Evolutionary conservation across 2,797 vertebrate genomes (phyloP).

Genomic region (Neomorphus geoffroyi): DNA sequence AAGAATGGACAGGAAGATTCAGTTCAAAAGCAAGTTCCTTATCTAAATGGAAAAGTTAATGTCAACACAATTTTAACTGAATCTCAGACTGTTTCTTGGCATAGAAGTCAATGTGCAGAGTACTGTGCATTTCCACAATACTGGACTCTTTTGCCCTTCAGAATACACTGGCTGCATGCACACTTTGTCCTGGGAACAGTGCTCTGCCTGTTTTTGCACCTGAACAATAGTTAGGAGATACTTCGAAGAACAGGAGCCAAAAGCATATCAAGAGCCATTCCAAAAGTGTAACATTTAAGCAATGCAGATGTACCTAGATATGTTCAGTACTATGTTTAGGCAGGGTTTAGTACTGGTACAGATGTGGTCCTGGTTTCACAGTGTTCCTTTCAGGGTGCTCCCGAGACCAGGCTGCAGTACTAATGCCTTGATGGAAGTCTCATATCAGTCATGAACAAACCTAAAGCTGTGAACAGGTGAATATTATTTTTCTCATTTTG

Average conservation of each 20-base stretch:
- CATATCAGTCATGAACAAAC: neutral
- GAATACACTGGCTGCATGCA: neutral
- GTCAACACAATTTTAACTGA: neutral
- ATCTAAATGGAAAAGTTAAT: neutral
- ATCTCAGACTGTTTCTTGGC: neutral
- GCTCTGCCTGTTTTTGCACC: neutral
- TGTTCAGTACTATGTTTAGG: neutral
- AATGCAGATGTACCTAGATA: neutral
- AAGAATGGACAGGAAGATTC: neutral
- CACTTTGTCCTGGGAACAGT: neutral
- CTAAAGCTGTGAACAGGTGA: neutral
- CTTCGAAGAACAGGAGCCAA: neutral
- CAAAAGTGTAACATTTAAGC: neutral
- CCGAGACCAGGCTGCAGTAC: neutral
- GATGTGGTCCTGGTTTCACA: neutral
- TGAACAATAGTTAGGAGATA: neutral
- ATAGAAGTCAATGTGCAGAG: neutral
- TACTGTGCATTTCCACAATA: neutral
- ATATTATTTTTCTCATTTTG: neutral
- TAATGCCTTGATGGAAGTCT: neutral
- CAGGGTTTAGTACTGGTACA: neutral
- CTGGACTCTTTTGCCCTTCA: neutral
- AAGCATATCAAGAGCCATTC: neutral
- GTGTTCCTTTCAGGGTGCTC: neutral
- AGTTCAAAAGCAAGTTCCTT: neutral